Base-by-base conservation (phyloP, 2,113 vertebrate species). In the Orientallactaga bullata region DNA sequence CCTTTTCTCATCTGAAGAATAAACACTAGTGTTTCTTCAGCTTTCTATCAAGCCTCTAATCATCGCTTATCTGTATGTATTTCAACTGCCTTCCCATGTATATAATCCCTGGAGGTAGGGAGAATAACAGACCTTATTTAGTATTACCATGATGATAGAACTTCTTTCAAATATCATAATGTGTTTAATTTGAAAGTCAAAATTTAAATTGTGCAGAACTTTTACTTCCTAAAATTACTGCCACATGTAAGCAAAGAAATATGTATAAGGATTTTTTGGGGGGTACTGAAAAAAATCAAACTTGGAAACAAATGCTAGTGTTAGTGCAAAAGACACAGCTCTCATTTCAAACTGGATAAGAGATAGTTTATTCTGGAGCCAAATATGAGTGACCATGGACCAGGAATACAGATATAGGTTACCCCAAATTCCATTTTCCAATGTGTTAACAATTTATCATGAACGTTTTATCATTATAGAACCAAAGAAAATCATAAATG, bases 121-220 rank as follows among this genome's bases (percentile, higher is more conserved):
- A n/a, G 16, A 79, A 89, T 35, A 18, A 23, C 12, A 55, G 18
- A 84, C 71, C 10, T 71, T 42, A 71, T 26, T 17, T 80, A 26
- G 71, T 72, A 47, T 68, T 32, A 71, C 76, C 60, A 76, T 66
- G 51, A 32, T 80, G 28, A 74, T 13, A 37, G 32, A 80, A 63
- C 16, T 37, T 60, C 17, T 39, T 90, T 42, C 35, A 84, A 87
- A 88, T 90, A 84, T 65, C 85, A 58, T n/a, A n/a, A n/a, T n/a
- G n/a, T n/a, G 47, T 39, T 82, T 60, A 83, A 28, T 87, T 68
- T 47, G 24, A 73, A 83, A 47, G 71, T 47, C 1, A 85, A 86
- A 74, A 77, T 69, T 66, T 47, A 39, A 92, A 73, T 65, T 73
- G 42, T 7, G 42, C 2, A 83, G 3, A 65, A 86, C 76, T 84